These are phyloP conservation scores for Macrobrachium rosenbergii DNA, from an alignment of 1,140 invertebrate genomes.

Conservation along the genomic window DNA sequence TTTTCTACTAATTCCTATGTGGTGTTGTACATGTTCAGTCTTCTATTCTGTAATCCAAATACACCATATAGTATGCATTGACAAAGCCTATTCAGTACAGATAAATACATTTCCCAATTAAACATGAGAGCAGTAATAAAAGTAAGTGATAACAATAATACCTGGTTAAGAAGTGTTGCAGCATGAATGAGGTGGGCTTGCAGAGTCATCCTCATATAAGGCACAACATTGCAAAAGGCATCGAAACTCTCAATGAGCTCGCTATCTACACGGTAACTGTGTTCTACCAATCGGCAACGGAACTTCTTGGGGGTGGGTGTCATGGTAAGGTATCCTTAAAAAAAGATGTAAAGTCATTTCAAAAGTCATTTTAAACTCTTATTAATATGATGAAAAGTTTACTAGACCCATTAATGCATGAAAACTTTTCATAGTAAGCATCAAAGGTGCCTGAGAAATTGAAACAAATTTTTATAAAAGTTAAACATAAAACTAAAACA, in stretches of 20 bases:
- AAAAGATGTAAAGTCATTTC: neutral
- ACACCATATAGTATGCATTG: no score
- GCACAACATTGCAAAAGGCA: conserved; percentile 43
- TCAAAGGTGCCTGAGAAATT: no score
- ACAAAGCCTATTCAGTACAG: no score
- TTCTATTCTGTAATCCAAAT: no score
- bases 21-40: no score
- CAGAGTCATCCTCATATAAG: conserved; percentile 40
- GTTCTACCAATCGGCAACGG: conserved; percentile 43
- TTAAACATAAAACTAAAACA: no score
- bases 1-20: no score
- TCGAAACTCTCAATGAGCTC: conserved; percentile 50
- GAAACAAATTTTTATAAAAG: no score
- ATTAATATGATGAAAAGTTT: neutral
- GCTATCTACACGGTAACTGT: conserved; percentile 46
- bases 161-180: conserved; percentile 48
- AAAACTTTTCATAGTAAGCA: no score
- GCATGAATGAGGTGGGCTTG: conserved; percentile 54
- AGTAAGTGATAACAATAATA: neutral
- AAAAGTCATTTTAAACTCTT: no score
- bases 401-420: neutral
- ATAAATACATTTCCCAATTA: no score
- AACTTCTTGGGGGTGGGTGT: conserved; percentile 44
- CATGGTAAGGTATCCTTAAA: conserved; percentile 39
- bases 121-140: neutral